Conservation (phyloP, 2,797 vertebrate species). For the Eulemur rubriventer region DNA sequence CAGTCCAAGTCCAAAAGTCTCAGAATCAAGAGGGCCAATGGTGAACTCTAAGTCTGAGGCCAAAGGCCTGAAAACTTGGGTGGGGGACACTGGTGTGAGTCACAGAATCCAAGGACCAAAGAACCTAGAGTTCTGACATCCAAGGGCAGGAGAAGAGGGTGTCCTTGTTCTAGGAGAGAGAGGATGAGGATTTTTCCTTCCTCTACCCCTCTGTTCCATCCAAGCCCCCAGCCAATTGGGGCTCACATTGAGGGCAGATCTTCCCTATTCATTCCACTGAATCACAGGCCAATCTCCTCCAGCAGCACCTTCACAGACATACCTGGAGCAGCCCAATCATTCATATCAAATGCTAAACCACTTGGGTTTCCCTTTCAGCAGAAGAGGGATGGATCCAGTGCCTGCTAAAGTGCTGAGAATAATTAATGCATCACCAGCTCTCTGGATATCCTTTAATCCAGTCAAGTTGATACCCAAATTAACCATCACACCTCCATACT, state of each 20-base stretch:
- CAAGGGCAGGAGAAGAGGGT: not conserved
- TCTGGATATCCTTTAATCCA: not conserved
- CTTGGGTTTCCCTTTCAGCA: not conserved
- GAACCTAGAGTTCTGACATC: not conserved
- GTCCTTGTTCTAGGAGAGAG: too few species aligned
- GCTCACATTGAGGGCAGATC: not conserved
- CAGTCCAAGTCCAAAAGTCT: not conserved
- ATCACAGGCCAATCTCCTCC: not conserved
- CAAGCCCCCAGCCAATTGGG: too few species aligned
- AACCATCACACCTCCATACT: not conserved
- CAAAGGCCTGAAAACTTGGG: accelerated
- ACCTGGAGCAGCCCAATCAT: not conserved
- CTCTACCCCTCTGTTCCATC: too few species aligned
- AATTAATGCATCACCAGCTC: not conserved
- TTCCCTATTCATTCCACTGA: not conserved
- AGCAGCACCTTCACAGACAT: not conserved
- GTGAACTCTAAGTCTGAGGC: not conserved
- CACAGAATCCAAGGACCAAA: not conserved
- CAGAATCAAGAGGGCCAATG: not conserved
- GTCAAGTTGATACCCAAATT: not conserved
- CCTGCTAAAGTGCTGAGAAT: not conserved
- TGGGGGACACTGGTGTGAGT: not conserved
- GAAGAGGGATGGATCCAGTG: not conserved
- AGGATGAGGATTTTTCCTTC: too few species aligned
- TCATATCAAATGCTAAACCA: not conserved